phyloP scores from a whole-genome alignment of 2,113 vertebrate genomes.

The Rallus limicola region DNA sequence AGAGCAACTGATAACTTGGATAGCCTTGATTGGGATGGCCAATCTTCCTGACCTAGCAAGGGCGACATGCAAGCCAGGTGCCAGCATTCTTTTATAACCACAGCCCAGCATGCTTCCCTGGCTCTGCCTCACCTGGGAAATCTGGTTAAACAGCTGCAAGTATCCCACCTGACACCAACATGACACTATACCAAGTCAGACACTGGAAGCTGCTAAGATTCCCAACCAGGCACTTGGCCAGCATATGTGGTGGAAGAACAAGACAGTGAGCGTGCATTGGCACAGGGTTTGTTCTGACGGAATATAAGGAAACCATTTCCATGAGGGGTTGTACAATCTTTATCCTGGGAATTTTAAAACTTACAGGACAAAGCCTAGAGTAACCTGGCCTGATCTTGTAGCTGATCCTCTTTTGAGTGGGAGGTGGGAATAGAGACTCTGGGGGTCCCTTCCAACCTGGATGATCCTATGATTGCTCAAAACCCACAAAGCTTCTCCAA shows the following conservation, averaged over 20 bases:
- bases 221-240: not conserved
- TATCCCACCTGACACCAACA: accelerated
- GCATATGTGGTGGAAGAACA: accelerated
- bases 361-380: not conserved
- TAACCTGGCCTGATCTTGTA: not conserved
- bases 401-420: not conserved
- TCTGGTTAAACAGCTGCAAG: not conserved
- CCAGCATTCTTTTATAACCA: not conserved
- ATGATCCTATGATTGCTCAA: not conserved
- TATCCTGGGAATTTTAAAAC: not conserved
- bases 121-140: not conserved
- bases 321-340: accelerated
- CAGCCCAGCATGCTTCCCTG: not conserved
- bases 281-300: not conserved
- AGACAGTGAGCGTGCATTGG: accelerated
- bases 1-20: not conserved
- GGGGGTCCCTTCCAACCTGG: not conserved
- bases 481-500: not conserved
- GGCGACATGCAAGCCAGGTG: not conserved
- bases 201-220: not conserved
- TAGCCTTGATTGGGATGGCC: not conserved
- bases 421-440: not conserved
- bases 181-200: not conserved
- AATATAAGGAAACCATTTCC: accelerated
- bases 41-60: not conserved